Percentiles rank a stretch among this genome's conserved stretches.
Evolutionary conservation across 2,113 vertebrate species (phyloP).

Genomic region (Seriola rivoliana): DNA sequence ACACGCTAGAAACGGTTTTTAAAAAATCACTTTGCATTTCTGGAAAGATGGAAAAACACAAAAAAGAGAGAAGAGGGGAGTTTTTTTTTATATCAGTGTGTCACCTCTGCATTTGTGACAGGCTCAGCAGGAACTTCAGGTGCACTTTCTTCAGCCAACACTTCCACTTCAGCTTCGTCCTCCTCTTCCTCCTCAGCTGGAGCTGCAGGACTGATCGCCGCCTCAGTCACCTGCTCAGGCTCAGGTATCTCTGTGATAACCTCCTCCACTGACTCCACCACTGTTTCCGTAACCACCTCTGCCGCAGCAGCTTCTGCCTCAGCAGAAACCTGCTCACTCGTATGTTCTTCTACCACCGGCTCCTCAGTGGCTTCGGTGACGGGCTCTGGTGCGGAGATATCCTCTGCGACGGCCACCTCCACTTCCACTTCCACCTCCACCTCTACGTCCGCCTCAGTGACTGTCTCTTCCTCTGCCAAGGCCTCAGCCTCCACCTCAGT

Average conservation of each 20-base stretch:
- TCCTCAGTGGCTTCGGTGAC: conserved; percentile 12
- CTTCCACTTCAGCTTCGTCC: conserved; percentile 40
- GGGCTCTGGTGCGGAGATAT: background rate
- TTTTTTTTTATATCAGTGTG: background rate
- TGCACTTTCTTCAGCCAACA: conserved; percentile 41
- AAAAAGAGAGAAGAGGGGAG: background rate
- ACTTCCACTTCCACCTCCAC: background rate
- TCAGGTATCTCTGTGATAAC: conserved; percentile 6
- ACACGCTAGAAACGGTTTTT: background rate
- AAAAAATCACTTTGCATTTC: background rate
- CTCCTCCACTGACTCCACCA: conserved; percentile 25
- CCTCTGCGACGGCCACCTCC: conserved; percentile 31
- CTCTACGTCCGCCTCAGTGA: background rate
- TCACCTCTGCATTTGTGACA: conserved; percentile 60
- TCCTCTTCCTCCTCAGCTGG: conserved; percentile 28
- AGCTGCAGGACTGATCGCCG: background rate
- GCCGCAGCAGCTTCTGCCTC: conserved; percentile 11
- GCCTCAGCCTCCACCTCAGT: conserved; percentile 23
- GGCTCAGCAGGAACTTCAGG: conserved; percentile 33
- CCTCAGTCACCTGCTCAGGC: conserved; percentile 24
- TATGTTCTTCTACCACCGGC: conserved; percentile 1
- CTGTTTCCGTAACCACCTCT: conserved; percentile 12
- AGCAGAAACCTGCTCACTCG: background rate
- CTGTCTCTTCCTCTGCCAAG: background rate
- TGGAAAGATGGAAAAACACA: background rate